phyloP scores from a whole-genome alignment of 2,113 vertebrate species.

The Ailurus styani region DNA sequence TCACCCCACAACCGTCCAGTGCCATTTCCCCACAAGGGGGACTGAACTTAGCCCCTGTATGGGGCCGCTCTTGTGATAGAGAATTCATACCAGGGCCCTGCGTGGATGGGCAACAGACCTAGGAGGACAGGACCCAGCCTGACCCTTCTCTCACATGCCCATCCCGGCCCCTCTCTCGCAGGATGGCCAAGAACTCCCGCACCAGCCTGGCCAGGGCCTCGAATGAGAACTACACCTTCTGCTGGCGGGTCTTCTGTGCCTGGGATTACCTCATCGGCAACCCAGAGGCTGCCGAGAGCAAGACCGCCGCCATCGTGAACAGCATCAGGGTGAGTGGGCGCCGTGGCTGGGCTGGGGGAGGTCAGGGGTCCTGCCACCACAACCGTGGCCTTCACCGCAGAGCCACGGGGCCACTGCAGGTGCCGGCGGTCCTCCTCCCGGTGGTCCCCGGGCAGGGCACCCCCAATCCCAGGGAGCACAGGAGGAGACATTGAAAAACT shows the following conservation, averaged over 20 bases:
- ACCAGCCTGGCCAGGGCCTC: constrained; percentile 94
- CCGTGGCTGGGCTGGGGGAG: accelerated
- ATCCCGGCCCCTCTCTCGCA: constrained; percentile 55
- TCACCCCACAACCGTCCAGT: background rate
- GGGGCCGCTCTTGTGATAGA: background rate
- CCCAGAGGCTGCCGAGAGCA: constrained; percentile 96
- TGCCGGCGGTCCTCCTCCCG: background rate
- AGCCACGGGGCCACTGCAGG: background rate
- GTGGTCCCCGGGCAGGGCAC: background rate
- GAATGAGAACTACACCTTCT: constrained; percentile 96
- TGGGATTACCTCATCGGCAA: constrained; percentile 99
- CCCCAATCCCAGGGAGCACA: accelerated
- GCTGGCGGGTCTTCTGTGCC: constrained; percentile 97
- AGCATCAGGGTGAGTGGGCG: constrained; percentile 89
- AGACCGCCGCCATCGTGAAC: constrained; percentile 95
- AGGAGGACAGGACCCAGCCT: background rate
- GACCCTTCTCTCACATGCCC: accelerated
- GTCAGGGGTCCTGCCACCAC: background rate
- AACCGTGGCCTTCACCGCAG: accelerated
- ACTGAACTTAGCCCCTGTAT: too few relatives aligned
- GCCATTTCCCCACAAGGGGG: accelerated
- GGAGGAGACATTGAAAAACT: accelerated
- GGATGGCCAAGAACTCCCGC: constrained; percentile 98
- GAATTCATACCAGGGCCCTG: background rate
- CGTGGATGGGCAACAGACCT: accelerated